Conservation (phyloP, 1,140 invertebrate species). For the Aphis craccivora region DNA sequence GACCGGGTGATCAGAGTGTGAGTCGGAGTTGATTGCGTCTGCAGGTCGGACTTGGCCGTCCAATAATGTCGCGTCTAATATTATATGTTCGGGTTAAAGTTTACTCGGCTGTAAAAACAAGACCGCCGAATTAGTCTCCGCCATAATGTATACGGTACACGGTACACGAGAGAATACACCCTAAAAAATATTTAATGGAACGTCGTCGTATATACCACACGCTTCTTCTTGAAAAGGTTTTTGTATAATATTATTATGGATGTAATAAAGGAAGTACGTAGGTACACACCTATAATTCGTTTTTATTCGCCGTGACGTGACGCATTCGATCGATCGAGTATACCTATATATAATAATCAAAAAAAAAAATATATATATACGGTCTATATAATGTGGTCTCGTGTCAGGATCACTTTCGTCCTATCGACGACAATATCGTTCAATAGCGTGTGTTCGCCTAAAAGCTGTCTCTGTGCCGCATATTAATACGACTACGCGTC, state of each 20-base stretch:
- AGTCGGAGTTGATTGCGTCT: neutral
- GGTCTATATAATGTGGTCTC: neutral
- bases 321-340: neutral
- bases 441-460: neutral
- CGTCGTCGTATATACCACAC: too few species aligned
- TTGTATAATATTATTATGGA: too few species aligned
- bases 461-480: neutral
- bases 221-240: too few species aligned
- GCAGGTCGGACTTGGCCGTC: neutral
- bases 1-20: too few species aligned
- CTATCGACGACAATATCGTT: neutral
- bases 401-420: too few species aligned
- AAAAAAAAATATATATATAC: neutral
- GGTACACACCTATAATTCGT: too few species aligned
- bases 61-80: neutral
- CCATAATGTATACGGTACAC: neutral
- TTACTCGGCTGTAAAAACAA: neutral
- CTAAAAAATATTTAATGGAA: neutral
- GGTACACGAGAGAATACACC: neutral
- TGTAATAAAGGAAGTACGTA: too few species aligned
- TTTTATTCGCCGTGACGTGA: neutral
- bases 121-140: neutral
- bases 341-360: too few species aligned
- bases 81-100: neutral
- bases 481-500: neutral